Evolutionary conservation across 1,140 invertebrate species (phyloP), one percentile per base, ranked within the genome.

Genomic region (Cardiocondyla obscurior): DNA sequence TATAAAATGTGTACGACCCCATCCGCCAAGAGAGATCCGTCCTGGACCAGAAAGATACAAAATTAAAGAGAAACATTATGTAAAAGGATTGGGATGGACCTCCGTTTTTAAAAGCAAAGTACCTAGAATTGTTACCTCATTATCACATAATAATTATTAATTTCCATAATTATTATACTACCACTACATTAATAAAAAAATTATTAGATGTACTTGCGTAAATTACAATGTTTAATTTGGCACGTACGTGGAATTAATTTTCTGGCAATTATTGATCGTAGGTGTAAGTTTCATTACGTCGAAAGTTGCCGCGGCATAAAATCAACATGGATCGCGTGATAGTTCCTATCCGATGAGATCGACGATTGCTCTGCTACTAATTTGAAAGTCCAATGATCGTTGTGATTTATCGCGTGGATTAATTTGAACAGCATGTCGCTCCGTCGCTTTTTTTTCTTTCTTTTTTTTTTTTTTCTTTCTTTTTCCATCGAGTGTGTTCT

Each of bases 101-200:
- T 87, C 6, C 0, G 25, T 85, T 8, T 90, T 90, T 12, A 89
- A 83, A 3, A 88, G 86, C 42, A 85, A 86, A n/a, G 33, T 62
- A 0, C 86, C 82, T 0, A 81, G 88, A 16, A 88, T 58, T 0
- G 0, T 44, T 1, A 30, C 51, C 7, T 49, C 73, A 22, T 19
- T 62, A 10, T 19, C 19, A 0, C 74, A 86, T 44, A 84, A 51
- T 12, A 14, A 39, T 44, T 81, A 85, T 14, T 90, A 57, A 84
- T 14, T 28, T 22, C 12, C 30, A n/a, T 8, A 10, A 57, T 12
- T 0, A 36, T 65, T 25, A 25, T 28, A 46, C 12, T 39, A 12
- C 22, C 0, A 22, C 22, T 39, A 8, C 8, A 22, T 60, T 60
- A 39, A 60, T 19, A 60, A 4, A 0, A 62, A 62, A 39, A 64